These are phyloP conservation scores for Chiloscyllium punctatum DNA, from an alignment of 2,797 vertebrate species.

Conservation along the genomic window DNA sequence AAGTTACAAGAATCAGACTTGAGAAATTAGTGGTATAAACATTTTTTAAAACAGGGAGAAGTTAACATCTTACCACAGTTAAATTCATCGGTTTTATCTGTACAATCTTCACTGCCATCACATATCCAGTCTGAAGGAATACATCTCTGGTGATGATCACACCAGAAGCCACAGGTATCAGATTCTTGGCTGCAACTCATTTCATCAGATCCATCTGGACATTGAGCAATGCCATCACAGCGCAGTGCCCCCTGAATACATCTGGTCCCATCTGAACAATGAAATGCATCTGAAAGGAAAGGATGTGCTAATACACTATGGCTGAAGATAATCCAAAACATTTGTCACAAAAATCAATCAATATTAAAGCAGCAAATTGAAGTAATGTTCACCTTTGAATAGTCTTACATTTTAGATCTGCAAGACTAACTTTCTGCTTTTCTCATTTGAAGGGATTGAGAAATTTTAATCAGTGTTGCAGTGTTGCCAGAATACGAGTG, in stretches of 20 bases:
- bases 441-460: no score
- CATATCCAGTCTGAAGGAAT: conserved; percentile 42
- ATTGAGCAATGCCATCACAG: conserved; percentile 59
- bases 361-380: no score
- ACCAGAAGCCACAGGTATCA: conserved; percentile 41
- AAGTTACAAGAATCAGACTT: no score
- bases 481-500: no score
- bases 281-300: conserved; percentile 52
- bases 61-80: conserved; percentile 62
- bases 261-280: conserved; percentile 54
- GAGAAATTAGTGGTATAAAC: neutral
- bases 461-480: no score
- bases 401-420: no score
- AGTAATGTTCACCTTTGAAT: no score
- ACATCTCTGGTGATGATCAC: conserved; percentile 42
- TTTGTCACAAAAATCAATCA: no score
- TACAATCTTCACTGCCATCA: conserved; percentile 44
- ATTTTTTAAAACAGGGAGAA: neutral
- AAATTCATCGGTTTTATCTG: conserved; percentile 69
- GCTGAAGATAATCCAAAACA: no score
- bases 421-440: no score
- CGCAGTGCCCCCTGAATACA: conserved; percentile 51
- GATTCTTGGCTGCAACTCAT: conserved; percentile 46
- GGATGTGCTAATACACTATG: neutral
- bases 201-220: conserved; percentile 62